phyloP scores from a whole-genome alignment of 2,888 invertebrate species.

The Cataglyphis rosenhaueri region DNA sequence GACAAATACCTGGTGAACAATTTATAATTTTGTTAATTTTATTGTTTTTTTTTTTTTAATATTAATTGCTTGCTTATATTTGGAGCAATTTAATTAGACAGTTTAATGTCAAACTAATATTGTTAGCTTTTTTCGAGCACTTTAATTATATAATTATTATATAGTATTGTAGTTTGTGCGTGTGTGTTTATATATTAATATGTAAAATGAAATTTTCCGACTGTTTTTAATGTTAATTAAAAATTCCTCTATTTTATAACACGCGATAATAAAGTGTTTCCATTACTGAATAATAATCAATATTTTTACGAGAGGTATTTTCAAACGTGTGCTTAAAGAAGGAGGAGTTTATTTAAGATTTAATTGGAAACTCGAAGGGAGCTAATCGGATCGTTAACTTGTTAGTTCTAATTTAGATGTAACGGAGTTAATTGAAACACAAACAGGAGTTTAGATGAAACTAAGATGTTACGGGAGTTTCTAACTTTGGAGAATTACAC shows the following conservation, averaged over 20 bases:
- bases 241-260: neutral
- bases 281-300: neutral
- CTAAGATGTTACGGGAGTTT: neutral
- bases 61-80: neutral
- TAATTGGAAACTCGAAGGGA: neutral
- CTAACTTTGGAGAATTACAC: neutral
- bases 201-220: neutral
- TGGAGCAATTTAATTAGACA: neutral
- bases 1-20: neutral
- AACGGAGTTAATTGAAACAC: slow-evolving; percentile 27
- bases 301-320: neutral
- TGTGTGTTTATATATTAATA: neutral
- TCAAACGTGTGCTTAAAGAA: neutral
- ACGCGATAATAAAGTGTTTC: neutral
- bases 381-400: neutral
- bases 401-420: slow-evolving; percentile 1
- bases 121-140: neutral
- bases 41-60: neutral
- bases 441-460: neutral
- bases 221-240: neutral
- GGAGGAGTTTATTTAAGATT: neutral
- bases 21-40: neutral
- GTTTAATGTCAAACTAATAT: neutral
- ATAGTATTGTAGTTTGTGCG: neutral
- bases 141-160: neutral